Evolutionary conservation across 2,888 invertebrate genomes (phyloP), one percentile per base, ranked within the genome.

Genomic region (Drosophila limbata): DNA sequence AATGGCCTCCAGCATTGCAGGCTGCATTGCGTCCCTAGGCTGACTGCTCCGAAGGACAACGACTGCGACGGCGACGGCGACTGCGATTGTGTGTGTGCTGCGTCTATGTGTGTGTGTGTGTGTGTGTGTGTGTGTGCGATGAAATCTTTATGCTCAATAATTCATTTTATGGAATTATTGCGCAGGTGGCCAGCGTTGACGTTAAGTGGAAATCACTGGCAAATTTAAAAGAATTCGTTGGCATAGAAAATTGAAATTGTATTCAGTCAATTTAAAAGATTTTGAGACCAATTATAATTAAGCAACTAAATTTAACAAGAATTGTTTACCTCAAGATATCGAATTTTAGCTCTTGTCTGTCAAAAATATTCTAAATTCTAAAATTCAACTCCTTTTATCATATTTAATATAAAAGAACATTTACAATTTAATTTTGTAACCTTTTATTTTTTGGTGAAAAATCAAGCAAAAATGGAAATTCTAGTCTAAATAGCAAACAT

Each of bases 1-100:
- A 76, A 71, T 73, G 74, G 80, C 88, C 88, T 81, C 75, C 76
- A 84, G 80, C 72, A 76, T 52, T 69, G 83, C 77, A 69, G 67
- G 61, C 72, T 73, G 71, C 77, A 70, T n/a, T 67, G 65, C 69
- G 84, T 60, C 86, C 86, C 81, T 84, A 84, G 70, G 53, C 65
- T 69, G 63, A 39, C 63, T 55, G 55, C 39, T 19, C 25, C 63
- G 74, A 81, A 81, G 76, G 77, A 81, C 81, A 72, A 45, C 72
- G 48, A 70, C 72, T 73, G 62, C 44, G 17, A 31, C 37, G 61
- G 50, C 25, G 50, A 55, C 39, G n/a, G 48, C 53, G 50, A 21
- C 37, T 44, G 50, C 44, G 44, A 48, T 21, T 56, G 42, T 53
- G 52, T 60, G 42, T 50, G 47, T 40, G 53, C 10, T 19, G 35